Percentiles rank a stretch among this genome's conserved stretches.
Evolutionary conservation across 2,888 invertebrate species (phyloP).

Genomic region (Gandaritis pyraliata): DNA sequence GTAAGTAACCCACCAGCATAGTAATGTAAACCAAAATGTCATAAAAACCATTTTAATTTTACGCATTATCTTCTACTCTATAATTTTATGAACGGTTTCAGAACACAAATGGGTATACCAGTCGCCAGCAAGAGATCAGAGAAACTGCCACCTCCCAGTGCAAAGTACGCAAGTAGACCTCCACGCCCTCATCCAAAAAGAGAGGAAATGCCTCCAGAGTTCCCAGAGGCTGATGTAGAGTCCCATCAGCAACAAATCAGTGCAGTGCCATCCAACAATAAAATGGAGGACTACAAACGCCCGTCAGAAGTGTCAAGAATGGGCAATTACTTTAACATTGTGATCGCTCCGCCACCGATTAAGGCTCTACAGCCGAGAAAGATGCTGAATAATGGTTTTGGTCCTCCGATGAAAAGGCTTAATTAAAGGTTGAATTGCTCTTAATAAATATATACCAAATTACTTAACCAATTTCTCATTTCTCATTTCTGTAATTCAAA

Average conservation of each 20-base stretch:
- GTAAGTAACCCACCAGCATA: conserved; percentile 53
- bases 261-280: conserved; percentile 34
- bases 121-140: conserved; percentile 64
- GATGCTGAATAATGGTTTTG: conserved; percentile 55
- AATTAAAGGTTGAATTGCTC: conserved; percentile 12
- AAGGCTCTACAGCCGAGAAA: conserved; percentile 74
- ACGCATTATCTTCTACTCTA: too few relatives aligned
- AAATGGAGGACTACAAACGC: conserved; percentile 60
- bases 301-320: conserved; percentile 69
- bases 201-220: conserved; percentile 52
- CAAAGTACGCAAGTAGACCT: conserved; percentile 26
- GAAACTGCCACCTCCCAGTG: conserved; percentile 39
- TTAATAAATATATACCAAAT: conserved; percentile 4
- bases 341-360: conserved; percentile 78
- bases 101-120: conserved; percentile 80
- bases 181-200: conserved; percentile 54
- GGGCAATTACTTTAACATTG: conserved; percentile 81
- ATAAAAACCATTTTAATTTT: background rate
- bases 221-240: conserved; percentile 51
- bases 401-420: conserved; percentile 51
- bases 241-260: conserved; percentile 29
- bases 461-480: too few relatives aligned
- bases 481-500: too few relatives aligned
- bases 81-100: conserved; percentile 39
- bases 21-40: background rate